Base-by-base conservation (phyloP, 2,797 vertebrate species). In the Xyrichtys novacula region DNA sequence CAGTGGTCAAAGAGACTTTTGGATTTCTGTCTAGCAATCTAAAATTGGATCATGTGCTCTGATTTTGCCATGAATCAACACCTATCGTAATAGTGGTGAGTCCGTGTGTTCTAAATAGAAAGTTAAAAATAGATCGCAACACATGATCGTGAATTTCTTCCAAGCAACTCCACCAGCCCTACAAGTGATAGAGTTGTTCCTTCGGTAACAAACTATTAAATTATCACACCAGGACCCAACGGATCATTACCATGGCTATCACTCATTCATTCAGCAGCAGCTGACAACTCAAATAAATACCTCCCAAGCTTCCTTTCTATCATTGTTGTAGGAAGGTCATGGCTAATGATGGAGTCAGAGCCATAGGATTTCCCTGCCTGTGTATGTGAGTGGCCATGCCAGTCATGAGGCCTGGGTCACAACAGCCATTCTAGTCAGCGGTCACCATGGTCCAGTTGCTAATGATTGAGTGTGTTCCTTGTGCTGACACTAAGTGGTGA, bases 401-500 rank as follows among this genome's bases (percentile, higher is more conserved):
- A 82, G 81, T 89, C 83, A 83, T 80, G 84, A 84, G 87, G 80
- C 79, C 78, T 36, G 61, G 85, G 86, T 91, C 85, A 89, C 76
- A 80, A 71, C 83, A 84, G 78, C 85, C 76, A 85, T 86, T 88
- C 88, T 85, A 76, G 76, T 78, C 71, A 70, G 64, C 50, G 75
- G 91, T 90, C 89, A 83, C 80, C 89, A 89, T 84, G 91, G 89
- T 88, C 90, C 85, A 85, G 76, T 88, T 87, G 88, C 78, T 90
- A 88, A 89, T 89, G 79, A 88, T 69, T 83, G 81, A 88, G 86
- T 82, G 86, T 85, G 90, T 83, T 90, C 79, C 87, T 69, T 79
- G 81, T 66, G 90, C 82, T 85, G 86, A 89, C 85, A 85, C 82
- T 77, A 87, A 92, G 89, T 90, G 88, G 81, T 69, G 90, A 88